Conservation (phyloP, 2,888 invertebrate genomes). For the Pyrrhia umbra region DNA sequence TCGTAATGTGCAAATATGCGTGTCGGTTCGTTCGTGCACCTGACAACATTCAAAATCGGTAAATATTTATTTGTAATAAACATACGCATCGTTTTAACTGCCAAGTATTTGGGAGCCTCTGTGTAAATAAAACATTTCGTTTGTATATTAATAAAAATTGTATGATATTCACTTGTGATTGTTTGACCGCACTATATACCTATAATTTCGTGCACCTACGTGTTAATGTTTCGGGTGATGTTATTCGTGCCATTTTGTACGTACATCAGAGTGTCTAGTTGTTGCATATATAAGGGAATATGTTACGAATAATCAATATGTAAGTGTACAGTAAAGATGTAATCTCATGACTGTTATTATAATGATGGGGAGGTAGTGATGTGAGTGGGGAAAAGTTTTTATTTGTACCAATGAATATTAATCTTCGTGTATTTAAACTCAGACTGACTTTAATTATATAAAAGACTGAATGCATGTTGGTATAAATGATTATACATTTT, state of each 20-base stretch:
- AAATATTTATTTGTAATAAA: not conserved
- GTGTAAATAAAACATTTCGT: constrained; percentile 12
- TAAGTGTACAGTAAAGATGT: constrained; percentile 9
- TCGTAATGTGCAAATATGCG: too few species aligned
- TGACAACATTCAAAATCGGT: not conserved
- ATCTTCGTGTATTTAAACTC: constrained; percentile 46
- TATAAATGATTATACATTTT: constrained; percentile 41
- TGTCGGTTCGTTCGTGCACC: too few species aligned
- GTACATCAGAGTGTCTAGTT: constrained; percentile 4
- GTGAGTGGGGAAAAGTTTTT: constrained; percentile 15
- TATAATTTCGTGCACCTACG: constrained; percentile 39
- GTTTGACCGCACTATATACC: constrained; percentile 48
- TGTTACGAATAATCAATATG: constrained; percentile 16
- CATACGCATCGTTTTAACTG: not conserved
- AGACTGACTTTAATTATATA: constrained; percentile 50
- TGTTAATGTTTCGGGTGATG: constrained; percentile 41
- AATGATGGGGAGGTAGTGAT: not conserved
- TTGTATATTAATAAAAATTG: not conserved
- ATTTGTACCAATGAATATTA: constrained; percentile 45
- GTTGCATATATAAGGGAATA: constrained; percentile 8
- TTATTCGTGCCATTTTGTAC: constrained; percentile 49
- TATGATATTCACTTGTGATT: constrained; percentile 26
- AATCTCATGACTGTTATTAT: constrained; percentile 25
- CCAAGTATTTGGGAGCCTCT: not conserved
- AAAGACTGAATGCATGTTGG: constrained; percentile 44